Evolutionary conservation across 2,888 invertebrate species (phyloP), one percentile per base, ranked within the genome.

Genomic region (Argynnis bischoffii): DNA sequence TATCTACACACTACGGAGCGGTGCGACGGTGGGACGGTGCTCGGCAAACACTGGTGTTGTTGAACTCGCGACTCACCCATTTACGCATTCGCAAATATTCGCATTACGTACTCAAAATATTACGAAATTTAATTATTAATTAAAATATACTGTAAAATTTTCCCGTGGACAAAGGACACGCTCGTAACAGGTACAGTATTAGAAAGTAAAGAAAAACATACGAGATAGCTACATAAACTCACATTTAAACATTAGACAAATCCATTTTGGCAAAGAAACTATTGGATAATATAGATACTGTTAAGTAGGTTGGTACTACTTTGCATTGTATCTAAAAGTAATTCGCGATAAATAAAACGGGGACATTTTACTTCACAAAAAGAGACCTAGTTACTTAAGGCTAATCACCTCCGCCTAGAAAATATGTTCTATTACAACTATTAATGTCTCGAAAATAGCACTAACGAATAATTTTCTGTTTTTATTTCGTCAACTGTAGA

Each of bases 311-410:
- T 41, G 11, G 35, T 41, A 41, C n/a, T 21, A 31, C 4, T 21
- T 31, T 18, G 6, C 16, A 1, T 47, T 15, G 14, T 35, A 18
- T 14, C 35, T 41, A 26, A 46, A 54, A 46, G 41, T 46, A 54
- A 18, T 63, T 46, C 53, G 54, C 54, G 63, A 63, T 54, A 63
- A 63, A 63, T 21, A 11, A 63, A 63, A 63, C 55, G 63, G 26
- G 54, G 63, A 47, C 63, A 16, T 26, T 55, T 63, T 13, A 46
- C 46, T 63, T 47, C 35, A 41, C 35, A 3, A 31, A 31, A 64
- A 48, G 47, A 48, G 63, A 18, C 63, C 63, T 55, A 55, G 26
- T 64, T 55, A 55, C 31, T 14, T 4, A 8, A 55, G 14, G 47
- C 48, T 48, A 64, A 31, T 55, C 31, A 55, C 54, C 55, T 63